Conservation (phyloP, 2,797 vertebrate genomes). For the Mus minutoides region DNA sequence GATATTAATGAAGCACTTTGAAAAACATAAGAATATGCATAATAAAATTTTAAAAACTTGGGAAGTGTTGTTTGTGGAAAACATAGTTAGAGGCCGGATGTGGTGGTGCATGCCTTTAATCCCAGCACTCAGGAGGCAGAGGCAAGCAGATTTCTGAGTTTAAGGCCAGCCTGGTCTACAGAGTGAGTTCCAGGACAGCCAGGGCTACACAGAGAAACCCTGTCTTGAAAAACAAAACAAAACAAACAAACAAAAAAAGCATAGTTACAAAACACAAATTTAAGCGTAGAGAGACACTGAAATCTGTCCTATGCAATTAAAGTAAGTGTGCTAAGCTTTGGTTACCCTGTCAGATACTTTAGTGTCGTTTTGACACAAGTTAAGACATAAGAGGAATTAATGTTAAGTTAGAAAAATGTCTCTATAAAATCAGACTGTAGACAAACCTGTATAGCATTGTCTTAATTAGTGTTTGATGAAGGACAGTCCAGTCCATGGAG, state of each 20-base stretch:
- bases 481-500: not conserved
- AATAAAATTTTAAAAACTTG: not conserved
- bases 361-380: not conserved
- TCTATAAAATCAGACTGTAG: not conserved
- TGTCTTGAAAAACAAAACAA: too few species aligned
- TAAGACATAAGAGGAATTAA: not conserved
- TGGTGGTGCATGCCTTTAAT: too few species aligned
- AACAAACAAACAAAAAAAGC: too few species aligned
- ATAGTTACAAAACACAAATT: not conserved
- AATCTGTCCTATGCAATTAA: too few species aligned
- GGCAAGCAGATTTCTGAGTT: too few species aligned
- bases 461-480: not conserved
- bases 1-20: not conserved
- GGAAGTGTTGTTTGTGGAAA: not conserved
- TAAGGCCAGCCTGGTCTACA: too few species aligned
- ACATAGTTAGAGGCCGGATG: too few species aligned
- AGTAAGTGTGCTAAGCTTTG: not conserved
- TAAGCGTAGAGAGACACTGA: rapidly evolving
- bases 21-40: not conserved
- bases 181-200: too few species aligned
- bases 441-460: not conserved
- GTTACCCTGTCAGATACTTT: not conserved
- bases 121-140: too few species aligned
- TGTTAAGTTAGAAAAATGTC: not conserved
- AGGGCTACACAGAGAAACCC: too few species aligned